Conservation (phyloP, 2,888 invertebrate genomes). For the Halictus ligatus region DNA sequence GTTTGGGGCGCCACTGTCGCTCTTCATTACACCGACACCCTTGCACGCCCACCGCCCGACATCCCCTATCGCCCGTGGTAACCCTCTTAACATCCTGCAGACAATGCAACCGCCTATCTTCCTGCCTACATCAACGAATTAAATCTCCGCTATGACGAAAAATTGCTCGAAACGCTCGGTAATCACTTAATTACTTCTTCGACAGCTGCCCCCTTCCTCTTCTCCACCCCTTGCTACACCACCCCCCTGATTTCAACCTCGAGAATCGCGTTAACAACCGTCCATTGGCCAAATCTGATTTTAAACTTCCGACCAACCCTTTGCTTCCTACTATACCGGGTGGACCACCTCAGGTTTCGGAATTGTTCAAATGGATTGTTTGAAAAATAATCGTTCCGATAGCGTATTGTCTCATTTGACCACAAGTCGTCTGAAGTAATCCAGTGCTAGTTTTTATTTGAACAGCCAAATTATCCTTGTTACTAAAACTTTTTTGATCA, state of each 20-base stretch:
- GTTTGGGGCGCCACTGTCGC: slow-evolving; percentile 74
- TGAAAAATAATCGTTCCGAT: neutral
- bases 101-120: slow-evolving; percentile 64
- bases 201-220: neutral
- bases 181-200: slow-evolving; percentile 49
- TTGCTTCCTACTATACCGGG: neutral
- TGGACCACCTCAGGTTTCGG: neutral
- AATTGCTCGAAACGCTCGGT: slow-evolving; percentile 34
- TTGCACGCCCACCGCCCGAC: slow-evolving; percentile 38
- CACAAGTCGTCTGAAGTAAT: too few relatives aligned
- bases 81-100: slow-evolving; percentile 68
- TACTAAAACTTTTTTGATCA: neutral
- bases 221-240: neutral
- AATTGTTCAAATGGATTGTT: neutral
- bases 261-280: slow-evolving; percentile 15
- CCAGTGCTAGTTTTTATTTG: neutral
- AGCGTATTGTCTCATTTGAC: too few relatives aligned
- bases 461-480: neutral
- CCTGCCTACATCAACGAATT: slow-evolving; percentile 58
- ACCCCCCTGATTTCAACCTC: neutral
- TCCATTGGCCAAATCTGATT: slow-evolving; percentile 1
- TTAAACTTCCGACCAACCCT: neutral
- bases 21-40: slow-evolving; percentile 77
- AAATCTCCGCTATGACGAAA: slow-evolving; percentile 57
- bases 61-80: slow-evolving; percentile 46